phyloP scores from a whole-genome alignment of 2,888 invertebrate species.

The Drosophila falleni region DNA sequence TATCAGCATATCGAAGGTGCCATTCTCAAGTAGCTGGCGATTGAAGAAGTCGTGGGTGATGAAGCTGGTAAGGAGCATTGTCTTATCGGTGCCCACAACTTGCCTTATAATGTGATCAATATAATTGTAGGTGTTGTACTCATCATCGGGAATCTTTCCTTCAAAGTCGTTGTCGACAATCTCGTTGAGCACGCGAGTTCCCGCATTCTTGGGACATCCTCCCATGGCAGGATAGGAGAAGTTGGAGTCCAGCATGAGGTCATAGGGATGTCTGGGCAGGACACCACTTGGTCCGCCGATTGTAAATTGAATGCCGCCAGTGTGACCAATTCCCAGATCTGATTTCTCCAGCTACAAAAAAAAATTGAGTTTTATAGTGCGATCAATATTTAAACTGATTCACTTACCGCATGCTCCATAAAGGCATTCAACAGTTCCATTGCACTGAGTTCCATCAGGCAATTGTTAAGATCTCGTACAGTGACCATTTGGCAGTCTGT shows the following conservation, averaged over 20 bases:
- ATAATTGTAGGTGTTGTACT: constrained; percentile 78
- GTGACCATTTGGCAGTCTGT: constrained; percentile 80
- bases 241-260: constrained; percentile 77
- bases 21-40: constrained; percentile 83
- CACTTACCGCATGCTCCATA: constrained; percentile 80
- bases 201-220: constrained; percentile 83
- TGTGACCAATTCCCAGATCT: constrained; percentile 79
- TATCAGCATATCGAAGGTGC: constrained; percentile 85
- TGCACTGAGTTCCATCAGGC: constrained; percentile 79
- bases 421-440: constrained; percentile 79
- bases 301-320: constrained; percentile 83
- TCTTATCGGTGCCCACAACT: constrained; percentile 85
- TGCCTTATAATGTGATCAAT: constrained; percentile 82
- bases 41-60: constrained; percentile 85
- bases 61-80: constrained; percentile 85
- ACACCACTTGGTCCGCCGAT: constrained; percentile 84
- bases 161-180: constrained; percentile 83
- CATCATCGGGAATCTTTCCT: constrained; percentile 81
- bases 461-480: constrained; percentile 77
- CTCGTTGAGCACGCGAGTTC: constrained; percentile 80
- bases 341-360: constrained; percentile 73
- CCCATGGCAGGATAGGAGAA: constrained; percentile 83
- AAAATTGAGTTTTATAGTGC: background rate
- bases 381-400: background rate
- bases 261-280: constrained; percentile 82